These are phyloP conservation scores for Drosophila pruinosa DNA, from an alignment of 1,140 invertebrate species.

Conservation along the genomic window DNA sequence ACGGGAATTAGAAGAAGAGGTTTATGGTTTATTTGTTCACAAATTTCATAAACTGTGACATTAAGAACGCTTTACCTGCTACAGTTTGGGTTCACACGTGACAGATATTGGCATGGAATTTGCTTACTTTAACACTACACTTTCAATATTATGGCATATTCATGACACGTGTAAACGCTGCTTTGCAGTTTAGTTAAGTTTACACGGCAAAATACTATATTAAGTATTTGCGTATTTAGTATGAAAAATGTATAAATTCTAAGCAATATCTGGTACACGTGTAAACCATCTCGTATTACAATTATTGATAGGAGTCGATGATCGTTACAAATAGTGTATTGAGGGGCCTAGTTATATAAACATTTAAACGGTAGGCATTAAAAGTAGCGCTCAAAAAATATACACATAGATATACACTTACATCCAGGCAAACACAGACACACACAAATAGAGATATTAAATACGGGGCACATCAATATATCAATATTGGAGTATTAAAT, in stretches of 20 bases:
- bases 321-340: slow-evolving; percentile 21
- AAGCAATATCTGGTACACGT: background rate
- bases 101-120: background rate
- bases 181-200: slow-evolving; percentile 10
- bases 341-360: slow-evolving; percentile 56
- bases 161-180: background rate
- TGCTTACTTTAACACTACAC: background rate
- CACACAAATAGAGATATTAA: slow-evolving; percentile 8
- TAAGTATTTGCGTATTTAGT: background rate
- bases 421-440: slow-evolving; percentile 4
- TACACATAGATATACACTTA: slow-evolving; percentile 61
- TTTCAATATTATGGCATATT: background rate
- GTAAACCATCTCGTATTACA: slow-evolving; percentile 8
- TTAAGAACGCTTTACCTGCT: background rate
- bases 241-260: slow-evolving; percentile 10
- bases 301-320: slow-evolving; percentile 5
- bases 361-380: slow-evolving; percentile 57
- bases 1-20: background rate
- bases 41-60: background rate
- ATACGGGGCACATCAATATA: slow-evolving; percentile 4
- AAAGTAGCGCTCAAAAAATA: slow-evolving; percentile 74
- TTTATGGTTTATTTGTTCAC: background rate
- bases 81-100: background rate
- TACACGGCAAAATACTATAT: background rate
- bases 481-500: slow-evolving; percentile 6